Percentiles rank a stretch among this genome's conserved stretches.
phyloP scores from a whole-genome alignment of 2,797 vertebrate species.

The Spea hammondii region DNA sequence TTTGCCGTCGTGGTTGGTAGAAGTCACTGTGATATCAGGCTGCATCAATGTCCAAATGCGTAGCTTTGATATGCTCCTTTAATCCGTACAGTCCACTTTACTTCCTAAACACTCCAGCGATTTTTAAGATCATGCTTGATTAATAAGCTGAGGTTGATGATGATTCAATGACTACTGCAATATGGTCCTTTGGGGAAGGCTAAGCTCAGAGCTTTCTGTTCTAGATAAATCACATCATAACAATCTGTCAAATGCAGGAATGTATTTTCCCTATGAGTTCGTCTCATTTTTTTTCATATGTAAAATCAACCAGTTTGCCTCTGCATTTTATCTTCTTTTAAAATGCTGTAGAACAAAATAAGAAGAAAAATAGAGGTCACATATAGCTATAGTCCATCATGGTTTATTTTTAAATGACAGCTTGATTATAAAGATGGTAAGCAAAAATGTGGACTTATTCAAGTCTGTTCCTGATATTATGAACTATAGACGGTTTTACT shows the following conservation, averaged over 20 bases:
- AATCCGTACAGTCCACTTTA: slow-evolving; percentile 48
- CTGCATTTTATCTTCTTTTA: slow-evolving; percentile 50
- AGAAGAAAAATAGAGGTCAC: slow-evolving; percentile 19
- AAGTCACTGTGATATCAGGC: slow-evolving; percentile 33
- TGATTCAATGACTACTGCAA: slow-evolving; percentile 47
- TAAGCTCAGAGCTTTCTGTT: slow-evolving; percentile 44
- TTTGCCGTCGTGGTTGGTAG: not conserved
- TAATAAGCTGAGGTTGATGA: slow-evolving; percentile 50
- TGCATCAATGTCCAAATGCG: slow-evolving; percentile 34
- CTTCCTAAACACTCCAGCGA: slow-evolving; percentile 1
- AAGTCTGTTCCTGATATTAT: no score
- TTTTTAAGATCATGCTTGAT: slow-evolving; percentile 55
- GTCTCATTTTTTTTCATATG: slow-evolving; percentile 36
- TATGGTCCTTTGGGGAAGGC: slow-evolving; percentile 43
- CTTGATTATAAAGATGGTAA: slow-evolving; percentile 5
- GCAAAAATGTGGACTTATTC: no score
- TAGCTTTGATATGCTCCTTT: slow-evolving; percentile 47
- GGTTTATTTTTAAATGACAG: slow-evolving; percentile 48
- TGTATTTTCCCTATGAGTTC: slow-evolving; percentile 44
- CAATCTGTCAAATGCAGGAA: slow-evolving; percentile 47
- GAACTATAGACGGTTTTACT: no score
- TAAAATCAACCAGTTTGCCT: slow-evolving; percentile 47
- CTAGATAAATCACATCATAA: slow-evolving; percentile 52
- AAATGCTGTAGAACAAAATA: slow-evolving; percentile 27
- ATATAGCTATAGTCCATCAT: slow-evolving; percentile 38